Evolutionary conservation across 2,888 invertebrate genomes (phyloP).

Genomic region (Sinodicranocentrus sp.): DNA sequence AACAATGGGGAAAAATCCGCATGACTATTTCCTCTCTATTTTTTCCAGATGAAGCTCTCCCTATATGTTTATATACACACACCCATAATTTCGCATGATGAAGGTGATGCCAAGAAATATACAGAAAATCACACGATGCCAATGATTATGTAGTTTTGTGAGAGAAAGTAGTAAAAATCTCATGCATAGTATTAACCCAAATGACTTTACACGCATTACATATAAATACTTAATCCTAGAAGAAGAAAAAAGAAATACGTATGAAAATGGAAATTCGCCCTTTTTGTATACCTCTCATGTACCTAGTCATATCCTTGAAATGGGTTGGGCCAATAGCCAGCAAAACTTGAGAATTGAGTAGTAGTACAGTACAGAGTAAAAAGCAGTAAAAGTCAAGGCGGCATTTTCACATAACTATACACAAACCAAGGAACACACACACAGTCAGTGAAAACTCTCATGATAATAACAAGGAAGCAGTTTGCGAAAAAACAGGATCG

Average conservation of each 20-base stretch:
- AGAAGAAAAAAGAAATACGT: too few species aligned
- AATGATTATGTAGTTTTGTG: conserved; percentile 20
- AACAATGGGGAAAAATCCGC: background rate
- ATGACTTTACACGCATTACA: conserved; percentile 58
- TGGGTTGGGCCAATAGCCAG: too few species aligned
- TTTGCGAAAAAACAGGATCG: conserved; percentile 33
- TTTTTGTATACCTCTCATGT: too few species aligned
- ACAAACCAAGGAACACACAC: background rate
- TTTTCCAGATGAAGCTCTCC: background rate
- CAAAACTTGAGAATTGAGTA: too few species aligned
- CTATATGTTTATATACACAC: conserved; percentile 6
- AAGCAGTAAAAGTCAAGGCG: conserved; percentile 45
- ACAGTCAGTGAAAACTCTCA: background rate
- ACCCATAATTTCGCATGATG: conserved; percentile 40
- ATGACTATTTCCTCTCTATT: background rate
- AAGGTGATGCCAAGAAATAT: conserved; percentile 26
- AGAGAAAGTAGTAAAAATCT: conserved; percentile 51
- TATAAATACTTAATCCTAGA: conserved; percentile 39
- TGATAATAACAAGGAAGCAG: conserved; percentile 34
- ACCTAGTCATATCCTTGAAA: too few species aligned
- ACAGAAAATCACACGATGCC: conserved; percentile 15
- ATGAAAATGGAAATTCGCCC: too few species aligned
- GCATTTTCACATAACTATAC: conserved; percentile 16
- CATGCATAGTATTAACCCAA: conserved; percentile 65
- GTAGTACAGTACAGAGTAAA: background rate